Percentiles rank a stretch among this genome's conserved stretches.
Evolutionary conservation across 1,140 invertebrate species (phyloP).

Genomic region (Rhyzopertha dominica): DNA sequence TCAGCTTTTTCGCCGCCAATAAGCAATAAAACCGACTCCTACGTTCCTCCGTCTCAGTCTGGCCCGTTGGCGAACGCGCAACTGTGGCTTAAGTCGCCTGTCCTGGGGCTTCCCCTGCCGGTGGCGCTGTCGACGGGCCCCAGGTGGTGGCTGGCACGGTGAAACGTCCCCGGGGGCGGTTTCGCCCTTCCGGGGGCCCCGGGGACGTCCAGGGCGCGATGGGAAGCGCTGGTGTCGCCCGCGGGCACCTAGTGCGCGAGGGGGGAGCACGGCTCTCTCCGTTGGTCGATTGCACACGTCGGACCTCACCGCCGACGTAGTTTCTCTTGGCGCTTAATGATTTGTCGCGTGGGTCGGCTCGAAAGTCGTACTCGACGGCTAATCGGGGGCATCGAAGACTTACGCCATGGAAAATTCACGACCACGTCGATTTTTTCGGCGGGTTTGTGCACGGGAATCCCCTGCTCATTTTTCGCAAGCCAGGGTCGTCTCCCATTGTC

Average conservation of each 20-base stretch:
- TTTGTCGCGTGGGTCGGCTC: conserved; percentile 27
- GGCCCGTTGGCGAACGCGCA: no score
- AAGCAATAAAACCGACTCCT: conserved; percentile 36
- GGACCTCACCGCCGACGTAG: conserved; percentile 15
- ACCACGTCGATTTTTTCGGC: no score
- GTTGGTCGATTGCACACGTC: no score
- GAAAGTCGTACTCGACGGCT: conserved; percentile 30
- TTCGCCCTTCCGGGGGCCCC: conserved; percentile 3
- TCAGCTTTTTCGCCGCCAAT: conserved; percentile 23
- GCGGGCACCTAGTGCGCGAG: conserved; percentile 6
- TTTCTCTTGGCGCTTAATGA: conserved; percentile 26
- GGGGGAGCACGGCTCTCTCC: no score
- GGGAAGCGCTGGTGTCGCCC: conserved; percentile 2
- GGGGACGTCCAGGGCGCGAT: neutral
- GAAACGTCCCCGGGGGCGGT: conserved; percentile 2
- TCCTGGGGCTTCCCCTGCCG: neutral
- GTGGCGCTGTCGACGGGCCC: neutral
- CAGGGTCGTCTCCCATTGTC: no score
- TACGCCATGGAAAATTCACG: no score
- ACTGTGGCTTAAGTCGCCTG: neutral
- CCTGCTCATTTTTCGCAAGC: no score
- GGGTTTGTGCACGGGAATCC: no score
- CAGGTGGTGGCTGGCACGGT: neutral
- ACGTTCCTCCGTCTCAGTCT: conserved; percentile 27
- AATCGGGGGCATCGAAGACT: no score